Conservation (phyloP, 2,797 vertebrate genomes). For the Muscicapa comitata region DNA sequence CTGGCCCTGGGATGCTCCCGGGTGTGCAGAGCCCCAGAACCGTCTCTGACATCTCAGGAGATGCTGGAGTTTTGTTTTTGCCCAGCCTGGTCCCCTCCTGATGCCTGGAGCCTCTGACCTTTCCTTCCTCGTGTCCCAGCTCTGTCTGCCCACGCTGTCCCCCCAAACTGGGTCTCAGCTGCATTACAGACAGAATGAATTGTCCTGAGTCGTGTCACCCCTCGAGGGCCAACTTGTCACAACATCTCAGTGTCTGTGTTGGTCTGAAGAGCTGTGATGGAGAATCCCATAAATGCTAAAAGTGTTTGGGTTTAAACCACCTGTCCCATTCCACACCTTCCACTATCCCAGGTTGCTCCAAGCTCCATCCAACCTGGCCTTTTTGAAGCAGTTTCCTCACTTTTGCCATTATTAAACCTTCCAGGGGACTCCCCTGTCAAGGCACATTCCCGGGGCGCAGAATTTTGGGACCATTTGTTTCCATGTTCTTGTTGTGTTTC, state of each 20-base stretch:
- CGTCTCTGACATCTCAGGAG: not conserved
- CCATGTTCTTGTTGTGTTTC: not conserved
- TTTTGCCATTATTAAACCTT: not conserved
- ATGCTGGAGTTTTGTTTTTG: not conserved
- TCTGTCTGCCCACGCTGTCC: accelerated
- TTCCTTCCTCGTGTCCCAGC: not conserved
- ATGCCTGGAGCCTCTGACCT: not conserved
- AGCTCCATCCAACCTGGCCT: not conserved
- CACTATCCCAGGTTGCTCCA: not conserved
- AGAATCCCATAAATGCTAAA: not conserved
- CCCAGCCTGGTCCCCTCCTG: not conserved
- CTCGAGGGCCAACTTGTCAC: not conserved
- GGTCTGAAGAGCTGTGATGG: not conserved
- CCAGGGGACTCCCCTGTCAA: not conserved
- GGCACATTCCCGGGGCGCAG: not conserved
- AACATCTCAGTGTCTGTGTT: not conserved
- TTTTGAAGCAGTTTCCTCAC: not conserved
- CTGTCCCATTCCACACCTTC: not conserved
- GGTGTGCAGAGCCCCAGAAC: not conserved
- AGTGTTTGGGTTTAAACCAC: not conserved
- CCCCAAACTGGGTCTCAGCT: not conserved
- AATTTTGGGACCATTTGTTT: not conserved
- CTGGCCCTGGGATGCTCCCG: not conserved
- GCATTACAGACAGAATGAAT: not conserved
- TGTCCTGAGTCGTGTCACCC: accelerated